These are phyloP conservation scores for Druceiella hillmani DNA, from an alignment of 2,888 invertebrate species.

Conservation along the genomic window DNA sequence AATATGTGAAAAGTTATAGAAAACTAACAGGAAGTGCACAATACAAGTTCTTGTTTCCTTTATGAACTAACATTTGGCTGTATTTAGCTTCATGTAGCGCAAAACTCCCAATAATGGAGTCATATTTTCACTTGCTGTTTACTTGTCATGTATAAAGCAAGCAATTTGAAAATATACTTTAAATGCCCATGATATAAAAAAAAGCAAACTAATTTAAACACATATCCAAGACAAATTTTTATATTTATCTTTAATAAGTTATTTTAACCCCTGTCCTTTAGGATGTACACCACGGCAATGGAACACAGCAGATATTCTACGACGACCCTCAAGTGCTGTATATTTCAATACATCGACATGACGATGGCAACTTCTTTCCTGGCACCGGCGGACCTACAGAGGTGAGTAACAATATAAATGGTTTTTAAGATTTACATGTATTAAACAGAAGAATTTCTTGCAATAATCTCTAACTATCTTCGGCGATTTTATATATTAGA, in stretches of 20 bases:
- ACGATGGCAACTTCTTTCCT: conserved; percentile 99
- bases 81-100: no score
- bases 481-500: not conserved
- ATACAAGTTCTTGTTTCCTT: no score
- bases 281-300: conserved; percentile 99
- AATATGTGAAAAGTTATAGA: no score
- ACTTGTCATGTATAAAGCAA: no score
- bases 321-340: conserved; percentile 92
- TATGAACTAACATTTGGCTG: no score
- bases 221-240: no score
- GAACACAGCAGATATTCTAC: conserved; percentile 98
- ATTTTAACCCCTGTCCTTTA: conserved; percentile 30
- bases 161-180: no score
- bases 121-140: no score
- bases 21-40: no score
- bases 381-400: conserved; percentile 95
- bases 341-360: conserved; percentile 97
- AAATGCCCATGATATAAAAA: not conserved
- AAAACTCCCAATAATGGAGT: no score
- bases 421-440: conserved; percentile 1
- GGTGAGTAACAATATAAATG: conserved; percentile 30
- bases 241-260: conserved; percentile 3
- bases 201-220: not conserved
- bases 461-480: no score
- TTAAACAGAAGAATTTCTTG: no score